Base-by-base conservation (phyloP, 2,888 invertebrate species). In the Dicyrtomina minuta region DNA sequence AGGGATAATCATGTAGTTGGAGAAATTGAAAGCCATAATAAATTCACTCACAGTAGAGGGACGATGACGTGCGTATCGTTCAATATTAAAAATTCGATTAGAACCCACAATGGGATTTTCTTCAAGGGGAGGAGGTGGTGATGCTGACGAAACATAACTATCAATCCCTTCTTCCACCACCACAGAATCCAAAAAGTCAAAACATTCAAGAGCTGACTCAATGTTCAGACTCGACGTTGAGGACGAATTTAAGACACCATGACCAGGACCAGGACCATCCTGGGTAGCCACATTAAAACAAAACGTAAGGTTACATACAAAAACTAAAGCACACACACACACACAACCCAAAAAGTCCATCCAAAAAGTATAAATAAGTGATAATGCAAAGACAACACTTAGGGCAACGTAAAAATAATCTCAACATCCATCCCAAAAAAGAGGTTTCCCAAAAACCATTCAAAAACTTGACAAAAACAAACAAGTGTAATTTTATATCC, bases 141-240 rank as follows among this genome's bases (percentile, higher is more conserved):
- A 27, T 12, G 61, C 41, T 15, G 68, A 55, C 33, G 68, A 13
- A 0, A 51, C 22, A 27, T 15, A 44, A 49, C 17, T 24, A 55
- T 68, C 61, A 49, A 27, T 24, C 15, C 60, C 49, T 27, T 68
- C 68, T 61, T 68, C 68, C 51, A 55, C 68, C 53, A 82, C 82
- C 70, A 83, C 83, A 13, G 81, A 81, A 75, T 84, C 83, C 24
- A 84, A 81, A 79, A 84, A 84, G 79, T 84, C 84, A 77, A 84
- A 84, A 51, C 83, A 83, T 72, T 82, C 84, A 26, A 84, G 80
- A 10, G 84, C 84, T 71, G 81, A 82, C 79, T 84, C 84, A 71
- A 84, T 83, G 53, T 83, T 83, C 61, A 83, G 80, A 78, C 83
- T 83, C 70, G 83, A 81, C 74, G 81, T 81, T 60, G 83, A 83